Evolutionary conservation across 2,797 vertebrate genomes (phyloP), one percentile per base, ranked within the genome.

Genomic region (Anolis apletophallus): DNA sequence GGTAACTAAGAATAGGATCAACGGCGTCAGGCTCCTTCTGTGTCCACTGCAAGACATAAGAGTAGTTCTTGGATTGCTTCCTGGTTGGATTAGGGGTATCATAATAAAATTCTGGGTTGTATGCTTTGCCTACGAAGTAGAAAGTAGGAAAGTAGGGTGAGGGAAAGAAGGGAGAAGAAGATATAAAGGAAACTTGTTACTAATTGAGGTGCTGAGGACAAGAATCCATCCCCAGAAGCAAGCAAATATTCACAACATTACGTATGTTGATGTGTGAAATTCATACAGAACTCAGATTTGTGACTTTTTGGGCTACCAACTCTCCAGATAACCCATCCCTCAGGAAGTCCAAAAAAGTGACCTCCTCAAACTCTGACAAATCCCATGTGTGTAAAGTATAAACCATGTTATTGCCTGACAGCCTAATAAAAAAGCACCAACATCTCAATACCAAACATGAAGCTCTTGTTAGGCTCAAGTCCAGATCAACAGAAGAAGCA

Each of bases 61-160:
- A 98, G 93, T 98, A 99, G 96, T 98, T 99, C 94, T 96, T 97
- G 95, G 97, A 98, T 90, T 97, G 97, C 95, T 97, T 99, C 80
- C 97, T 94, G 84, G 98, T 98, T 81, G 98, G 98, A 93, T 98
- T 99, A 34, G 98, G 98, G 71, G 98, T 99, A 94, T 99, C 99
- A 81, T 97, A 99, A 97, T 99, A 99, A 96, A 99, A 99, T 93
- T 99, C 99, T n/a, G 98, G 98, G 89, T 96, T 97, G 94, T 98
- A 99, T 46, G 99, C 98, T 93, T 97, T 97, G 90, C 97, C 99
- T 99, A 93, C 91, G 95, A 86, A 83, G 82, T 40, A 0, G 0
- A 83, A 75, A 90, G 16, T 29, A 84, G 26, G n/a, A 87, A 80
- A 61, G 90, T 5, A 7, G 9, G 10, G 8, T 26, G 26, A 34